Conservation (phyloP, 2,888 invertebrate genomes). For the Mythimna vitellina region DNA sequence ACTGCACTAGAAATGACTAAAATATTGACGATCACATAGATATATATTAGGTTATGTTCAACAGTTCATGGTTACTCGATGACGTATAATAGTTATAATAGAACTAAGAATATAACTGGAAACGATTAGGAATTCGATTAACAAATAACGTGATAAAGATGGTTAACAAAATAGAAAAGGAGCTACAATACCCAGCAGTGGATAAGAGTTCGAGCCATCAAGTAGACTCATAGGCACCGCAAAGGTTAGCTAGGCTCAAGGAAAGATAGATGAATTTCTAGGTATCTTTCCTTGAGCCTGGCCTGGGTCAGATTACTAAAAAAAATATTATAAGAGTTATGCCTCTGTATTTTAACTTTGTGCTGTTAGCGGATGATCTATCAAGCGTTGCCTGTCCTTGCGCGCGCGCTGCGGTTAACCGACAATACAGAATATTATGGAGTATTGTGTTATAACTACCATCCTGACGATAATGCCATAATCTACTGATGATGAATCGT, state of each 20-base stretch:
- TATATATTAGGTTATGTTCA: background rate
- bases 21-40: background rate
- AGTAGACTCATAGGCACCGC: too few relatives aligned
- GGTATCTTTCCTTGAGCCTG: background rate
- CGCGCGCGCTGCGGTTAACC: conserved; percentile 64
- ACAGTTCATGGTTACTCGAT: background rate
- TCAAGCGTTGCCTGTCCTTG: conserved; percentile 55
- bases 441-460: conserved; percentile 56
- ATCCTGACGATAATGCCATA: conserved; percentile 33
- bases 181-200: background rate
- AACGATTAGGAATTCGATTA: background rate
- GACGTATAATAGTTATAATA: background rate
- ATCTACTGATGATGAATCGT: conserved; percentile 48
- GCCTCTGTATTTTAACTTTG: conserved; percentile 11
- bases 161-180: too few relatives aligned
- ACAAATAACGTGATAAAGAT: background rate
- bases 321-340: background rate
- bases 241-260: too few relatives aligned
- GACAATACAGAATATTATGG: conserved; percentile 41
- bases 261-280: too few relatives aligned
- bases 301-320: background rate
- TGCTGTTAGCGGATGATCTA: conserved; percentile 43
- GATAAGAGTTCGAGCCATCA: background rate
- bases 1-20: background rate
- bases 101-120: background rate